Evolutionary conservation across 92 coral and sea anemone genomes (phyloP).

Genomic region (Epizoanthus scotinus): DNA sequence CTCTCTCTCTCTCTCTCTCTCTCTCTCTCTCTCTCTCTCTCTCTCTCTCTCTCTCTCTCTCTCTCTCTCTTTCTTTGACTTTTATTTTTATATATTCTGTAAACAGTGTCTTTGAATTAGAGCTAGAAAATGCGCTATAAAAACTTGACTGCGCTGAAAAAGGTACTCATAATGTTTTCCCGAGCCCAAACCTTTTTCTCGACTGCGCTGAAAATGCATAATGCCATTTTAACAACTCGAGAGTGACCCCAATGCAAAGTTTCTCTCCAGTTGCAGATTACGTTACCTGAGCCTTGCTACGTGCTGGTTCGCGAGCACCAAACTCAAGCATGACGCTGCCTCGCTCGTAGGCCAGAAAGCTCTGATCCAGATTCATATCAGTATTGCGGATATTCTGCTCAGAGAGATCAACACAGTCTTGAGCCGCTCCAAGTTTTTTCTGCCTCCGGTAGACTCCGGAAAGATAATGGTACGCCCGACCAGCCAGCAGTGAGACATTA

Average conservation of each 20-base stretch:
- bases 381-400: conserved; percentile 49
- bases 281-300: neutral
- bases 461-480: conserved; percentile 50
- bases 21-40: too few species aligned
- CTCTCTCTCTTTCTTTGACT: too few species aligned
- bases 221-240: neutral
- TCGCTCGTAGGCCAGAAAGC: conserved; percentile 63
- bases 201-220: too few species aligned
- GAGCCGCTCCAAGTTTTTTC: conserved; percentile 59
- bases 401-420: conserved; percentile 44
- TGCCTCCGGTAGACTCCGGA: conserved; percentile 67
- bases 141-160: too few species aligned
- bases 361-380: conserved; percentile 49
- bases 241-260: neutral
- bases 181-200: too few species aligned
- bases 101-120: too few species aligned
- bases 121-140: too few species aligned
- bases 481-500: conserved; percentile 37
- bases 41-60: too few species aligned
- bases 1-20: too few species aligned
- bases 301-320: conserved; percentile 28
- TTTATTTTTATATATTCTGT: too few species aligned
- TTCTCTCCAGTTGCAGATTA: neutral
- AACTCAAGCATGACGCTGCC: conserved; percentile 71
- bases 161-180: too few species aligned